Conservation (phyloP, 2,797 vertebrate genomes). For the Falco novaeseelandiae region DNA sequence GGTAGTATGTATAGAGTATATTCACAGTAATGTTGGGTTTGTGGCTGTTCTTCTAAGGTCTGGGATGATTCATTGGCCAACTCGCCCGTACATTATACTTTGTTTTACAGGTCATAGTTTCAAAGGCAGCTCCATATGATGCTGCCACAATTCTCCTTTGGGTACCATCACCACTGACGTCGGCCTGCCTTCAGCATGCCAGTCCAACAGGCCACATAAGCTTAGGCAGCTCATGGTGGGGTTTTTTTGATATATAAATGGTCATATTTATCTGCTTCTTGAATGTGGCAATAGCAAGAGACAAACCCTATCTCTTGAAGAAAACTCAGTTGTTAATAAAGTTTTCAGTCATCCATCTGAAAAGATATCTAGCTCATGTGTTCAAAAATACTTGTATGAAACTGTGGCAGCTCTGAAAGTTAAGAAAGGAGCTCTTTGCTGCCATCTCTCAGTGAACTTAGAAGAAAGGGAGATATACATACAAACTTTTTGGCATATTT, state of each 20-base stretch:
- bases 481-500: background rate
- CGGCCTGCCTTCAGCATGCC: background rate
- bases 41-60: background rate
- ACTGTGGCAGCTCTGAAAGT: background rate
- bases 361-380: background rate
- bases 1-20: background rate
- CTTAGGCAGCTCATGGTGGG: background rate
- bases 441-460: conserved; percentile 11
- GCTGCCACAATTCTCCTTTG: background rate
- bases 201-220: background rate
- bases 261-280: background rate
- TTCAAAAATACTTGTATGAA: background rate
- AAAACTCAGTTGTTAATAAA: background rate
- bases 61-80: background rate
- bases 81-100: background rate
- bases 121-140: background rate
- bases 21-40: background rate
- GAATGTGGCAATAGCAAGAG: background rate
- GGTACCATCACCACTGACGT: background rate
- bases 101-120: background rate
- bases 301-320: background rate
- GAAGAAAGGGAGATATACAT: background rate
- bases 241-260: rapidly evolving
- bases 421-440: conserved; percentile 32
- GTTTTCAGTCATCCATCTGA: background rate